These are phyloP conservation scores for Atrichornis clamosus DNA, from an alignment of 2,113 vertebrate species.

Conservation along the genomic window DNA sequence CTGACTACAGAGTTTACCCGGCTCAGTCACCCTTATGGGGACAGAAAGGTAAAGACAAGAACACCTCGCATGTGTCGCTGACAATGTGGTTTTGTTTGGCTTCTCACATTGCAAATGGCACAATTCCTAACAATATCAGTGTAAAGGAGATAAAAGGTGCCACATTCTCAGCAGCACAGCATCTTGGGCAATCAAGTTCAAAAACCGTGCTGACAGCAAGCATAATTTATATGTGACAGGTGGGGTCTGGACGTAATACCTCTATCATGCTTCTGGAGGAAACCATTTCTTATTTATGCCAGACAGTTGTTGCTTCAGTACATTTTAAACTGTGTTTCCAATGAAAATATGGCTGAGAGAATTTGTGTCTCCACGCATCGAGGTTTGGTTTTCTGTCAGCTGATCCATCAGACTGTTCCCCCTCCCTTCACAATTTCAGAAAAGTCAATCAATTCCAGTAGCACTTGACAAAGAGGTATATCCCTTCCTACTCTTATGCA, in stretches of 20 bases:
- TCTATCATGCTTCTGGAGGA: neutral
- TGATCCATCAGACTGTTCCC: accelerated
- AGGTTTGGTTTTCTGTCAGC: neutral
- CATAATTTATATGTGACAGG: neutral
- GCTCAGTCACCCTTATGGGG: neutral
- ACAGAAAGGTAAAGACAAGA: constrained; percentile 34
- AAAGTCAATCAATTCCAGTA: neutral
- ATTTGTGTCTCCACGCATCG: accelerated
- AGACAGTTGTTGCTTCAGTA: neutral
- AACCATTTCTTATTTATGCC: neutral
- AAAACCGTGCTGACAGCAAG: neutral
- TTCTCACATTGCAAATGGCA: neutral
- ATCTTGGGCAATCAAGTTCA: neutral
- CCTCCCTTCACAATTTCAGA: neutral
- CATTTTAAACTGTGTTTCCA: neutral
- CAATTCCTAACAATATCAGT: neutral
- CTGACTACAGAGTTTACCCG: neutral
- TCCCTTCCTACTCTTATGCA: neutral
- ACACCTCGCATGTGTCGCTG: neutral
- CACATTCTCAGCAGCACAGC: neutral
- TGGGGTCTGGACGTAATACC: neutral
- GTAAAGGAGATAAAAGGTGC: neutral
- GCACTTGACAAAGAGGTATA: neutral
- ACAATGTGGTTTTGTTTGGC: neutral
- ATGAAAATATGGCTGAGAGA: neutral